Percentiles rank a stretch among this genome's conserved stretches.
phyloP scores from a whole-genome alignment of 2,797 vertebrate species.

The Falco cherrug region DNA sequence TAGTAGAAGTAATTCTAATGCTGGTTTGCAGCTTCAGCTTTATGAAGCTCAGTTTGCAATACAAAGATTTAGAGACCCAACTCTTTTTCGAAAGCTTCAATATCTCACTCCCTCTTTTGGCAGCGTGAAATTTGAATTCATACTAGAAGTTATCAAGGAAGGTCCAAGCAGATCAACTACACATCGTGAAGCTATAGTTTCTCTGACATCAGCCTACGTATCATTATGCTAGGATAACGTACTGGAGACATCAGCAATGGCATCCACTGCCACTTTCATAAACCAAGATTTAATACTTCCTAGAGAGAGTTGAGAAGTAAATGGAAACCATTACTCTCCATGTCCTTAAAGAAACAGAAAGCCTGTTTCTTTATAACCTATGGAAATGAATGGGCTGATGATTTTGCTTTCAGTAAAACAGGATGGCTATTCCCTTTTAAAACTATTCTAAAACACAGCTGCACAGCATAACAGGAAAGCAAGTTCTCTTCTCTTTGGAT shows the following conservation, averaged over 20 bases:
- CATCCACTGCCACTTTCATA: neutral
- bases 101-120: neutral
- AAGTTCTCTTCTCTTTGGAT: neutral
- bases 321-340: neutral
- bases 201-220: neutral
- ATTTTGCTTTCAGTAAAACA: neutral
- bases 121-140: neutral
- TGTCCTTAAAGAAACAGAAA: neutral
- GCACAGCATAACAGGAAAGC: neutral
- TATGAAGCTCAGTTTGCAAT: neutral
- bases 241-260: neutral
- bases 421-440: neutral
- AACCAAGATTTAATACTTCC: neutral
- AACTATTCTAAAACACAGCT: neutral
- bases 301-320: neutral
- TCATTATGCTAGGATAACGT: neutral
- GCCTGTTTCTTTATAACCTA: neutral
- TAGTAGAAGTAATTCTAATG: neutral
- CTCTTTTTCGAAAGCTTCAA: neutral
- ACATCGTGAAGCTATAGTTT: neutral
- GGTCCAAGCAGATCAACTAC: neutral
- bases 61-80: neutral
- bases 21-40: neutral
- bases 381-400: neutral
- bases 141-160: neutral